Evolutionary conservation across 2,797 vertebrate species (phyloP), one percentile per base, ranked within the genome.

Genomic region (Malurus splendens): DNA sequence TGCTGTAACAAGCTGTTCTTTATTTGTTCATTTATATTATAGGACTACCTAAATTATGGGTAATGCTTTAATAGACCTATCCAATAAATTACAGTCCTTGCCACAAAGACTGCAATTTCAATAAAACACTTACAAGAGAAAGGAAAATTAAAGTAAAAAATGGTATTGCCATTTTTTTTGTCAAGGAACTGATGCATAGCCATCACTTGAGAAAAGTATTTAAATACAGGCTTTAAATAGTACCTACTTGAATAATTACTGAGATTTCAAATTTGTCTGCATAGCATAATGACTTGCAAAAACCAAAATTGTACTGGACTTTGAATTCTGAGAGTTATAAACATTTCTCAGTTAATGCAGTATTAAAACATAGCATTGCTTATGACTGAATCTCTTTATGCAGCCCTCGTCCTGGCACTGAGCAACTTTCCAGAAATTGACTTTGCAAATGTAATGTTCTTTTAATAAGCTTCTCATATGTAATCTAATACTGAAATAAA

Each of bases 401-500:
- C 52, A 87, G 52, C 28, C 39, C 33, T 92, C 0, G 0, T 75
- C 59, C 55, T 72, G 51, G 68, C 39, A 8, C 78, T 67, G 23
- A 91, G 28, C 61, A 92, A 75, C 86, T 91, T 93, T 80, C 57
- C 42, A 91, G 83, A 93, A 91, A 93, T 2, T 93, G 83, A 52
- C 78, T 94, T 88, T 82, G 75, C 51, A 89, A 89, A 88, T 82
- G 24, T 82, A 88, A 88, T 82, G 61, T 68, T 91, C 67, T 84
- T 93, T 94, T 92, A 95, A 92, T 85, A 95, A 90, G 51, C 39
- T 85, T 74, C 65, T 94, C 61, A 39, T 88, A 88, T 72, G 84
- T 91, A 91, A 95, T 68, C 75, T 90, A 92, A 92, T 91, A 68
- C 41, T 51, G 62, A 87, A 92, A 90, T 74, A 77, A 81, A 85